phyloP scores from a whole-genome alignment of 2,113 vertebrate species.

The Cavia aperea region DNA sequence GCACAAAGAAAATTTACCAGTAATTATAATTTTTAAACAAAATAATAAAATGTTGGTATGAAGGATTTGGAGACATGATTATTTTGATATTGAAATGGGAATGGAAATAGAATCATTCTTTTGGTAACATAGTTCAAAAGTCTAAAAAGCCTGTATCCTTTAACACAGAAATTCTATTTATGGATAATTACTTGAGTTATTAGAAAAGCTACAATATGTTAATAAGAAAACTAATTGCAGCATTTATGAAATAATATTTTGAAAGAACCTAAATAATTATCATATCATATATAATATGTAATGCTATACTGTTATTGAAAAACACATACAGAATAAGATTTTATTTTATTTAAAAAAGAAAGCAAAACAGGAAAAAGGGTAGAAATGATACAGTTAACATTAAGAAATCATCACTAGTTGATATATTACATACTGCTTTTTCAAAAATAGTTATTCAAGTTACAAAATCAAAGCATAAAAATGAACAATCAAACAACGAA shows the following conservation, averaged over 20 bases:
- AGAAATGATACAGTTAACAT: no score
- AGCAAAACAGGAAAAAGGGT: no score
- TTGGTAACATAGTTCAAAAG: slow-evolving; percentile 38
- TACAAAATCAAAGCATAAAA: no score
- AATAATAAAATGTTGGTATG: slow-evolving; percentile 38
- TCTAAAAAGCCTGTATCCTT: slow-evolving; percentile 6
- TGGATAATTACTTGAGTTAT: slow-evolving; percentile 13
- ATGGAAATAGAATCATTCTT: slow-evolving; percentile 31
- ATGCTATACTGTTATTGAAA: slow-evolving; percentile 6
- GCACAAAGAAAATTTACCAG: slow-evolving; percentile 10
- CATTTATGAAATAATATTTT: neutral
- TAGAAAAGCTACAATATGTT: neutral
- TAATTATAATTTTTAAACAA: slow-evolving; percentile 50
- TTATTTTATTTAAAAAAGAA: no score
- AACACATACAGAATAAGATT: neutral
- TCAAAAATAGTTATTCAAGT: no score
- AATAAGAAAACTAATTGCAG: slow-evolving; percentile 26
- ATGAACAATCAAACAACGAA: no score
- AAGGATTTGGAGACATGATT: slow-evolving; percentile 31
- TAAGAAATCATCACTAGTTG: no score
- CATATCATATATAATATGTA: neutral
- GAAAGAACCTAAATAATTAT: slow-evolving; percentile 29
- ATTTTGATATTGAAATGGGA: slow-evolving; percentile 45
- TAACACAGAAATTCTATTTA: slow-evolving; percentile 24
- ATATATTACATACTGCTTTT: no score